A percentile compares a stretch with the other conserved stretches of the same genome.
phyloP scores from a whole-genome alignment of 2,888 invertebrate genomes.

The Trilocha varians region DNA sequence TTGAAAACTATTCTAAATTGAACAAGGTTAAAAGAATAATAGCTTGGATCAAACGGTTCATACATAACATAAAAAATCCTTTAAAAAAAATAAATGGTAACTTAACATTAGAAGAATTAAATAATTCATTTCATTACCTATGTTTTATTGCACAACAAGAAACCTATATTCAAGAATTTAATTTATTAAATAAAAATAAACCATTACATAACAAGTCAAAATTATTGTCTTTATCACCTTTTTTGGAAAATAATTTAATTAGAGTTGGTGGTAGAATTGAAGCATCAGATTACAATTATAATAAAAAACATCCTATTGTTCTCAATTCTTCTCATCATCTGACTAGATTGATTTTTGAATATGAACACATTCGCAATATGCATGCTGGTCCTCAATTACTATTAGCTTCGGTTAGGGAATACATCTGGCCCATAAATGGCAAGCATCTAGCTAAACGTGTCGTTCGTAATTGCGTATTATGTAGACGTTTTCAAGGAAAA shows the following conservation, averaged over 20 bases:
- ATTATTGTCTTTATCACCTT: constrained; percentile 13
- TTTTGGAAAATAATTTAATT: constrained; percentile 10
- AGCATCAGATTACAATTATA: constrained; percentile 1
- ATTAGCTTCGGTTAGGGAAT: no score
- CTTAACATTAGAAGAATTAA: constrained; percentile 12
- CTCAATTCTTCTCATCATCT: constrained; percentile 11
- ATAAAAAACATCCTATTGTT: constrained; percentile 11
- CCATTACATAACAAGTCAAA: constrained; percentile 9
- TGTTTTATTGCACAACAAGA: constrained; percentile 10
- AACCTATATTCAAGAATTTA: constrained; percentile 10
- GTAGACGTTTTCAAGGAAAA: constrained; percentile 13
- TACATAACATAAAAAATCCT: constrained; percentile 9
- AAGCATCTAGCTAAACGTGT: constrained; percentile 12
- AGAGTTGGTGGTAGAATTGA: constrained; percentile 10
- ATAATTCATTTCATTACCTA: constrained; percentile 10
- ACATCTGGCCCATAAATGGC: constrained; percentile 18
- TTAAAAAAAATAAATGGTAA: constrained; percentile 6
- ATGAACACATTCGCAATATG: constrained; percentile 10
- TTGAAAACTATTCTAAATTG: constrained; percentile 10
- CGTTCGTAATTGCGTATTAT: constrained; percentile 12
- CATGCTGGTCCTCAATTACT: constrained; percentile 19
- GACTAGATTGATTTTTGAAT: constrained; percentile 13
- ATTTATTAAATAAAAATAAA: constrained; percentile 9
- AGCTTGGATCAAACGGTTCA: constrained; percentile 13
- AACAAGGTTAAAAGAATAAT: constrained; percentile 10